These are phyloP conservation scores for Torymus aiolomorphi DNA, from an alignment of 2,888 invertebrate species.

Conservation along the genomic window DNA sequence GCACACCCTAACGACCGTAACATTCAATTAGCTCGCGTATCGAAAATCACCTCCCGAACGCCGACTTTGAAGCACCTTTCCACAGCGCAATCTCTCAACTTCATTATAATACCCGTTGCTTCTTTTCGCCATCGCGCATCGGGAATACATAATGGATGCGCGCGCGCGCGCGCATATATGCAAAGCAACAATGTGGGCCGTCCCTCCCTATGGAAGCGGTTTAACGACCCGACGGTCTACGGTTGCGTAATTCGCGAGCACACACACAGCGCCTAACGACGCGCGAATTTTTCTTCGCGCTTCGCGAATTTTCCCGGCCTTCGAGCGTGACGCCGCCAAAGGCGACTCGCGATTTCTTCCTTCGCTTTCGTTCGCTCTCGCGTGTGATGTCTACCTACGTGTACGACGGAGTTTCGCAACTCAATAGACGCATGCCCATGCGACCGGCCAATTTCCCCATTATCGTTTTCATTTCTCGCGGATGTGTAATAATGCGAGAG, in stretches of 20 bases:
- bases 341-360: no score
- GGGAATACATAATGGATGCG: conserved; percentile 4
- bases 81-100: no score
- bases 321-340: conserved; percentile 18
- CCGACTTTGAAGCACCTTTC: no score
- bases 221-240: conserved; percentile 55
- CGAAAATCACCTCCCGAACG: no score
- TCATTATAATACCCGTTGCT: no score
- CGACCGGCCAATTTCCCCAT: conserved; percentile 26
- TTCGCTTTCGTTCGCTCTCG: no score
- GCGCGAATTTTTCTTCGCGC: conserved; percentile 60
- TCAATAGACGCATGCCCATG: neutral
- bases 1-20: no score
- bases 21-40: no score
- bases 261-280: conserved; percentile 47
- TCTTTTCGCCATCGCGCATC: neutral
- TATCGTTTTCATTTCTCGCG: conserved; percentile 24
- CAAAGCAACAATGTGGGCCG: conserved; percentile 32
- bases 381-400: neutral
- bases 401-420: neutral
- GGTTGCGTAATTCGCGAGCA: conserved; percentile 57
- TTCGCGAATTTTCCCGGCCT: conserved; percentile 53
- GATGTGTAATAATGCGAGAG: neutral
- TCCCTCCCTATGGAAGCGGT: conserved; percentile 48
- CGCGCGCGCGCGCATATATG: neutral